These are phyloP conservation scores for Platysternon megacephalum DNA, from an alignment of 2,113 vertebrate genomes.

Conservation along the genomic window DNA sequence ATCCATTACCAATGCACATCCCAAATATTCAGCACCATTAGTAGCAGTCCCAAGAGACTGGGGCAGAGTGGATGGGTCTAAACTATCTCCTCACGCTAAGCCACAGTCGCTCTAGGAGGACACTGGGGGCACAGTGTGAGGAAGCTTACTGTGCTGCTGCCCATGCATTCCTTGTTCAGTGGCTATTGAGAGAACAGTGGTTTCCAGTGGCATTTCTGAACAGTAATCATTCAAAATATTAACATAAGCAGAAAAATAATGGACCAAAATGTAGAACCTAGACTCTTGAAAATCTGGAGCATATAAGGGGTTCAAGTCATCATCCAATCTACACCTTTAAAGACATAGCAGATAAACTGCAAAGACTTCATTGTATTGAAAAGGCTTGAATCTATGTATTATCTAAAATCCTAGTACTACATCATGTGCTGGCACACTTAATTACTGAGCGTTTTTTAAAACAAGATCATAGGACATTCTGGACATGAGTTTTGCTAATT, in stretches of 20 bases:
- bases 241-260: slow-evolving; percentile 4
- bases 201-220: not conserved
- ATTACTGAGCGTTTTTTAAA: not conserved
- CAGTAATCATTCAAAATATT: not conserved
- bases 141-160: not conserved
- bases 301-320: not conserved
- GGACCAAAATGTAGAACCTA: not conserved
- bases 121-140: not conserved
- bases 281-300: not conserved
- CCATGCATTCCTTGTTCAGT: not conserved
- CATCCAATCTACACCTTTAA: fast-evolving
- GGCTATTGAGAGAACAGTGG: not conserved
- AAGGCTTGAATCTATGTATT: not conserved
- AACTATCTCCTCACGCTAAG: not conserved
- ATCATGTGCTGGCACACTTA: not conserved
- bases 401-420: not conserved
- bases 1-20: not conserved
- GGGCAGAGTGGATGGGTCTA: not conserved
- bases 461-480: not conserved
- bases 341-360: not conserved
- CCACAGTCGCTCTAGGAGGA: not conserved
- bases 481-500: not conserved
- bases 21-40: not conserved
- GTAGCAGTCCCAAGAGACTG: not conserved
- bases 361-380: not conserved